Evolutionary conservation across 2,797 vertebrate genomes (phyloP).

Genomic region (Babyrousa celebensis): DNA sequence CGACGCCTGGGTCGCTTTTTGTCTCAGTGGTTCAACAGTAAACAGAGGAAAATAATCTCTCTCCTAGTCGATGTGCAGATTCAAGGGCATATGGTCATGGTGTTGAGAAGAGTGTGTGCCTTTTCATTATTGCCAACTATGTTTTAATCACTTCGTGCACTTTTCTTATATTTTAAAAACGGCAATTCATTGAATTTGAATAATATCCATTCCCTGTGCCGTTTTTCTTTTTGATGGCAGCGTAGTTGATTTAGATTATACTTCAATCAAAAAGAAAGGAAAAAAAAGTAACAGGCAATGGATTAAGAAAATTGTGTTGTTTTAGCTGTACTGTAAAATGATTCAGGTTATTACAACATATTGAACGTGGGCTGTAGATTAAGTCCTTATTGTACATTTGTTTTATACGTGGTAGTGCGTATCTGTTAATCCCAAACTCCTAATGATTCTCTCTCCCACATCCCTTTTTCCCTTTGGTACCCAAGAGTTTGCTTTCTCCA

Average conservation of each 20-base stretch:
- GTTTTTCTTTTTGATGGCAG: background rate
- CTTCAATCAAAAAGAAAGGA: too few relatives aligned
- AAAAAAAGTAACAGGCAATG: too few relatives aligned
- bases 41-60: background rate
- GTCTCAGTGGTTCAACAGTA: accelerated
- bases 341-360: background rate
- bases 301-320: background rate
- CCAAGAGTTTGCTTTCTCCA: background rate
- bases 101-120: background rate
- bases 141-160: too few relatives aligned
- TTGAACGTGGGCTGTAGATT: background rate
- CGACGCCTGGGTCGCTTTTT: too few relatives aligned
- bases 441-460: background rate
- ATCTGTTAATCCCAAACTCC: too few relatives aligned
- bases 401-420: too few relatives aligned
- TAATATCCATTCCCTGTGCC: too few relatives aligned
- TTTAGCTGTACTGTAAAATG: background rate
- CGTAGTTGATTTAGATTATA: background rate
- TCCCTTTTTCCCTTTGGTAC: background rate
- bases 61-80: accelerated
- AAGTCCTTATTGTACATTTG: background rate
- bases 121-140: background rate
- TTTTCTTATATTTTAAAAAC: background rate
- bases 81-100: background rate
- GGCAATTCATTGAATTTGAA: background rate